Base-by-base conservation (phyloP, 2,888 invertebrate genomes). In the Cenopis cana region DNA sequence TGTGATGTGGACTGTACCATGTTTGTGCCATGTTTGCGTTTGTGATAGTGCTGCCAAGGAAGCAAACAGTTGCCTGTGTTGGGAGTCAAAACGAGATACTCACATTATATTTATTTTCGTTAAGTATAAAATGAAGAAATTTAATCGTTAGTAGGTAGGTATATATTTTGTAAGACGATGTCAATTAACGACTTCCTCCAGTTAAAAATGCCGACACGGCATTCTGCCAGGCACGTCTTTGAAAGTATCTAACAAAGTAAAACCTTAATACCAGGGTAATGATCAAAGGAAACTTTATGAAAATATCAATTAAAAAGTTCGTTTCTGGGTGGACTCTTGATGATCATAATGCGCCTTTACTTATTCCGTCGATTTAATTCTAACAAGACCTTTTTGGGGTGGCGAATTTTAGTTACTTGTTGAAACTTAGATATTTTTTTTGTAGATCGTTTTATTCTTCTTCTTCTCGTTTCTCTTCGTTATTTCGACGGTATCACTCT, bases 221-320 rank as follows among this genome's bases (percentile, higher is more conserved):
- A 52, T 33, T 36, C 14, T 41, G 41, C 41, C 41, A 41, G 52
- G 50, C 41, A 54, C 64, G 20, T 69, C 62, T 70, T 59, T 33
- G 9, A 59, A 65, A 65, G 59, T 56, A 62, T 36, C 29, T 56
- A 69, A 49, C 41, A 33, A 65, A 69, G 64, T 33, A 52, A 56
- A 59, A 65, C 60, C 59, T 59, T 69, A 64, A 62, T 69, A 29
- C 41, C 57, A 57, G 57, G 64, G 64, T 52, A 65, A 65, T 70
- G 70, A 70, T 70, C 70, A 70, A 70, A 70, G 70, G 65, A 24
- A 71, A 71, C 66, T 67, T 71, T 61, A 33, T 66, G 66, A 71
- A 67, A 71, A 61, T 67, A 71, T 71, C 71, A 71, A 71, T 71
- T 71, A 71, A 71, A 67, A 71, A 71, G 66, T 71, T 71, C 36